Evolutionary conservation across 2,888 invertebrate species (phyloP).

Genomic region (Drosophila putrida): DNA sequence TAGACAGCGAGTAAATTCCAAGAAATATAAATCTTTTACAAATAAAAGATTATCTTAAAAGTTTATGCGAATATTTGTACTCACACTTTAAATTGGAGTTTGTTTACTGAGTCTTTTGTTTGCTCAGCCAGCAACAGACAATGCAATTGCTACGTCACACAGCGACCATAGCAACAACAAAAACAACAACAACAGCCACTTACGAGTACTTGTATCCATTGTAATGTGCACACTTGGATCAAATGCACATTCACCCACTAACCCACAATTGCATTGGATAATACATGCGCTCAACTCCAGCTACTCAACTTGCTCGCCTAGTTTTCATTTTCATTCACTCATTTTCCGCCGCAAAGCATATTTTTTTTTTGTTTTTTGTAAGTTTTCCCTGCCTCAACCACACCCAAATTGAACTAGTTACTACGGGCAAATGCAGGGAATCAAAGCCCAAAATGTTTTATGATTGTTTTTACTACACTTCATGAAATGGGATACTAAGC

Average conservation of each 20-base stretch:
- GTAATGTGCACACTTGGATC: constrained; percentile 63
- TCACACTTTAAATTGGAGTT: constrained; percentile 28
- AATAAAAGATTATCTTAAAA: constrained; percentile 1
- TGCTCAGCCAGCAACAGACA: constrained; percentile 33
- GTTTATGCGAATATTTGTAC: constrained; percentile 1
- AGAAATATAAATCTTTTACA: constrained; percentile 9
- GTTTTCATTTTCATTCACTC: constrained; percentile 62
- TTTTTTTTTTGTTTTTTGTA: constrained; percentile 2
- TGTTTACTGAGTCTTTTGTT: constrained; percentile 66
- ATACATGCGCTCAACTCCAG: constrained; percentile 16
- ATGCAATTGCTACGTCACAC: constrained; percentile 39
- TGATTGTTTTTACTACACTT: constrained; percentile 34
- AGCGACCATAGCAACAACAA: constrained; percentile 15
- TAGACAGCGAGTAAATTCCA: constrained; percentile 7
- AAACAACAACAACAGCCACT: constrained; percentile 12
- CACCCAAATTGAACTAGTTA: constrained; percentile 60
- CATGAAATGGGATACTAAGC: background rate
- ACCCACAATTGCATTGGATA: constrained; percentile 72
- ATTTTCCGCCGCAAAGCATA: constrained; percentile 24
- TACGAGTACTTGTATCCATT: constrained; percentile 50
- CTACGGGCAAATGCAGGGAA: constrained; percentile 40
- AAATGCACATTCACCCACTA: constrained; percentile 78
- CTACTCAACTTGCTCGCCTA: constrained; percentile 36
- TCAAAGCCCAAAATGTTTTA: constrained; percentile 25
- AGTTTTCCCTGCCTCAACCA: constrained; percentile 37